Evolutionary conservation across 2,888 invertebrate species (phyloP).

Genomic region (Tetheella fluctuosa): DNA sequence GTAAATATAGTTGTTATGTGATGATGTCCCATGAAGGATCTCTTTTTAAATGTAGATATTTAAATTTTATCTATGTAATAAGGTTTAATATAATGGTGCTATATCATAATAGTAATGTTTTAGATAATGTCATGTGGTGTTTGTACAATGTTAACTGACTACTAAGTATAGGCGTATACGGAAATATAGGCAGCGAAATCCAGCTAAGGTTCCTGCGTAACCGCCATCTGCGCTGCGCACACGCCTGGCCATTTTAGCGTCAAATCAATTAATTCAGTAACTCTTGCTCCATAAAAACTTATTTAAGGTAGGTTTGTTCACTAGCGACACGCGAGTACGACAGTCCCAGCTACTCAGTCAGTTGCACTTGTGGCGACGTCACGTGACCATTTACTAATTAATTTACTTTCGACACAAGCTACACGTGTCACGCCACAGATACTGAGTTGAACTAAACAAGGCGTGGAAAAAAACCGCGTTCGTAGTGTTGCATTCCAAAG

Average conservation of each 20-base stretch:
- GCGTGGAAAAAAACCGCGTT: too few relatives aligned
- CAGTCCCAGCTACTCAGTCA: too few relatives aligned
- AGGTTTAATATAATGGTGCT: conserved; percentile 39
- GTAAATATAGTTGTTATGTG: conserved; percentile 21
- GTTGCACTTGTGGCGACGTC: too few relatives aligned
- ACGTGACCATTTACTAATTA: too few relatives aligned
- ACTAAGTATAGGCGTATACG: background rate
- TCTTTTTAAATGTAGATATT: conserved; percentile 30
- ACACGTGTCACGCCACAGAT: too few relatives aligned
- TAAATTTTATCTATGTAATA: conserved; percentile 24
- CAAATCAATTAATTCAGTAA: background rate
- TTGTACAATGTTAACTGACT: conserved; percentile 7
- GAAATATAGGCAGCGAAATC: background rate
- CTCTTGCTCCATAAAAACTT: background rate
- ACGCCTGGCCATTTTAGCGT: background rate
- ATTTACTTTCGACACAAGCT: too few relatives aligned
- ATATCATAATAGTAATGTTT: conserved; percentile 20
- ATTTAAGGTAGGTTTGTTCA: too few relatives aligned
- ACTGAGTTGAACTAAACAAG: too few relatives aligned
- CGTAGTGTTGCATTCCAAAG: too few relatives aligned
- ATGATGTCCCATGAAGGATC: conserved; percentile 35
- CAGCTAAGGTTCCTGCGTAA: background rate
- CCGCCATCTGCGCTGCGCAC: too few relatives aligned
- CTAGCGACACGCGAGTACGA: too few relatives aligned
- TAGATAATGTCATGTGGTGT: conserved; percentile 8